Percentiles rank a stretch among this genome's conserved stretches.
phyloP scores from a whole-genome alignment of 2,113 vertebrate species.

The human region DNA sequence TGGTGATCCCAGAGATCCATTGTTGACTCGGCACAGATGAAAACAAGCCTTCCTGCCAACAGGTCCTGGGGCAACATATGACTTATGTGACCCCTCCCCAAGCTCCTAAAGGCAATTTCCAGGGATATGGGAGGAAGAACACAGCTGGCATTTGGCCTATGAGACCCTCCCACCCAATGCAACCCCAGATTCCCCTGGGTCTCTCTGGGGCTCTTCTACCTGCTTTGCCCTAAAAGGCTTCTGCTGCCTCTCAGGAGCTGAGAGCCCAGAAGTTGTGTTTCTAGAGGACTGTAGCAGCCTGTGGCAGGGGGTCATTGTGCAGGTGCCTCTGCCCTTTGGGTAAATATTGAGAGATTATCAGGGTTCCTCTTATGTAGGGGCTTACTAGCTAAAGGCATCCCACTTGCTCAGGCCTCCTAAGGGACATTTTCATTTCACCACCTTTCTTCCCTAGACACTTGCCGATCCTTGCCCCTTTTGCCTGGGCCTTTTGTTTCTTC shows the following conservation, averaged over 20 bases:
- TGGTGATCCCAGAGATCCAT: neutral
- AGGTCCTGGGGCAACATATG: neutral
- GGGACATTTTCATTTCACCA: neutral
- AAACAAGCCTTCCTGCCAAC: neutral
- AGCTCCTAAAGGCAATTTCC: neutral
- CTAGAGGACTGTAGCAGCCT: neutral
- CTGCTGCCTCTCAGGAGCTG: neutral
- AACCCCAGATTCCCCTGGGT: neutral
- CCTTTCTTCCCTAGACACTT: neutral
- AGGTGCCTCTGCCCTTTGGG: neutral
- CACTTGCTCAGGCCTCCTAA: neutral
- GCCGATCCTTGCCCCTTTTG: fast-evolving
- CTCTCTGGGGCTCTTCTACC: neutral
- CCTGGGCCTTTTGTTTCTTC: neutral
- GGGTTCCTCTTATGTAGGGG: neutral
- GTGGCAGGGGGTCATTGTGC: neutral
- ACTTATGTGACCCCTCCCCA: neutral
- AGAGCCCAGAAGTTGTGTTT: neutral
- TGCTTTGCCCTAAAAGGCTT: neutral
- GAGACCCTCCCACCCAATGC: neutral
- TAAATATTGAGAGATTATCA: neutral
- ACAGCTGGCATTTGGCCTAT: neutral
- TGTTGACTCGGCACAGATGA: neutral
- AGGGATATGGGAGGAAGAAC: neutral
- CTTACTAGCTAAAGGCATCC: neutral